Evolutionary conservation across 2,888 invertebrate genomes (phyloP), one percentile per base, ranked within the genome.

Genomic region (Lottia scabra): DNA sequence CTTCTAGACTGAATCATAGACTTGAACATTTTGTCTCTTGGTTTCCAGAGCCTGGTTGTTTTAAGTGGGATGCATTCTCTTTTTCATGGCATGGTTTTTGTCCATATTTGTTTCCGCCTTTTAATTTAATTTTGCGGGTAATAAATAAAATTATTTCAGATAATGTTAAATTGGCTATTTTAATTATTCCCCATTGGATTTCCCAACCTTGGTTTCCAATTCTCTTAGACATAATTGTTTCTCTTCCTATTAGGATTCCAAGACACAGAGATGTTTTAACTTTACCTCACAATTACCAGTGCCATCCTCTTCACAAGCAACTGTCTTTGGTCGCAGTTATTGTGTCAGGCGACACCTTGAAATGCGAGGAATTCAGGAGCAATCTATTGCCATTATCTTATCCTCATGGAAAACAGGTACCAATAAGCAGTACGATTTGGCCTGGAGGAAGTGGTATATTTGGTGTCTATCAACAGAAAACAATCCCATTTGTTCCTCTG

Each of bases 361-460:
- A 19, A 48, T 48, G 15, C 48, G 16, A 48, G n/a, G 48, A 10
- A 8, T 48, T 48, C 19, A 16, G 19, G 48, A 48, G 48, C 16
- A 15, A 48, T 43, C n/a, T 75, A 71, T 70, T 16, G 67, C 15
- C n/a, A 30, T 56, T 69, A 26, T 66, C 63, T n/a, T n/a, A 8
- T n/a, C 16, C 15, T 15, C 48, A n/a, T 48, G 2, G 48, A 16
- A 19, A n/a, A 48, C 48, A 48, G 48, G 48, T 8, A 48, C 48
- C 48, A 48, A 13, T 19, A 48, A 48, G 19, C 48, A 48, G 19
- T 48, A 48, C 19, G 48, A 48, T 4, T 15, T 48, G 48, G 48
- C 48, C 10, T 48, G 48, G 48, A 16, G 19, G 19, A 48, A 48
- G 19, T 48, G 48, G 48, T 16, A n/a, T 48, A 48, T 48, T 48